Percentiles rank a stretch among this genome's conserved stretches.
These are phyloP conservation scores for Drosophila buzzatii DNA, from an alignment of 2,888 invertebrate genomes.

Conservation along the genomic window DNA sequence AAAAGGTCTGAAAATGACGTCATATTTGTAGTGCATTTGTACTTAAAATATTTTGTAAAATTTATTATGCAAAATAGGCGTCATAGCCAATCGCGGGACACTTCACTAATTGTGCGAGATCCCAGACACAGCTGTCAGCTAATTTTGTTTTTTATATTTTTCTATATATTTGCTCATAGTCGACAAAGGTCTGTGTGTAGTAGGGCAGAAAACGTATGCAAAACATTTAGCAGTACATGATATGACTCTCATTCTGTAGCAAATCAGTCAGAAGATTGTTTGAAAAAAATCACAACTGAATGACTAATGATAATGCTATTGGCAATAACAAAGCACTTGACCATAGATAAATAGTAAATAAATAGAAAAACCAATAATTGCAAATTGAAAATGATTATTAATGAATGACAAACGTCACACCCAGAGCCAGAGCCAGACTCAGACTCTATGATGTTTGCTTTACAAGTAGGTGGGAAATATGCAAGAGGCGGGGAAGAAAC, in stretches of 20 bases:
- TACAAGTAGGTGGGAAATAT: constrained; percentile 13
- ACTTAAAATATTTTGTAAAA: constrained; percentile 16
- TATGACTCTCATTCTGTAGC: constrained; percentile 49
- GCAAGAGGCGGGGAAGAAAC: neutral
- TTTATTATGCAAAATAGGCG: constrained; percentile 24
- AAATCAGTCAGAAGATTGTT: constrained; percentile 19
- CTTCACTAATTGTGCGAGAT: constrained; percentile 25
- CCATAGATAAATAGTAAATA: constrained; percentile 14
- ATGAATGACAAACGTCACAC: constrained; percentile 32
- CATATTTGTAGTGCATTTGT: constrained; percentile 9
- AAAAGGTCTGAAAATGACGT: constrained; percentile 9
- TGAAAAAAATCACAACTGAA: neutral
- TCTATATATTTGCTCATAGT: constrained; percentile 10
- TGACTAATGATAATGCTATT: constrained; percentile 60
- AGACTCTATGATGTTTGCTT: constrained; percentile 12
- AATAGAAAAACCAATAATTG: constrained; percentile 23
- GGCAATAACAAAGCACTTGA: constrained; percentile 23
- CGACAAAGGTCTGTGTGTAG: constrained; percentile 14
- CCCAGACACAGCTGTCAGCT: constrained; percentile 42
- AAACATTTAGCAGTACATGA: constrained; percentile 18
- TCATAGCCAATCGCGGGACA: constrained; percentile 22
- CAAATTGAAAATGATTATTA: constrained; percentile 31
- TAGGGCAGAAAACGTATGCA: constrained; percentile 29
- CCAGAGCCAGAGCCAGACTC: neutral
- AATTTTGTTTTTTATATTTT: constrained; percentile 7